Base-by-base conservation (phyloP, 2,888 invertebrate species). In the Pycnomerus fuliginosus region DNA sequence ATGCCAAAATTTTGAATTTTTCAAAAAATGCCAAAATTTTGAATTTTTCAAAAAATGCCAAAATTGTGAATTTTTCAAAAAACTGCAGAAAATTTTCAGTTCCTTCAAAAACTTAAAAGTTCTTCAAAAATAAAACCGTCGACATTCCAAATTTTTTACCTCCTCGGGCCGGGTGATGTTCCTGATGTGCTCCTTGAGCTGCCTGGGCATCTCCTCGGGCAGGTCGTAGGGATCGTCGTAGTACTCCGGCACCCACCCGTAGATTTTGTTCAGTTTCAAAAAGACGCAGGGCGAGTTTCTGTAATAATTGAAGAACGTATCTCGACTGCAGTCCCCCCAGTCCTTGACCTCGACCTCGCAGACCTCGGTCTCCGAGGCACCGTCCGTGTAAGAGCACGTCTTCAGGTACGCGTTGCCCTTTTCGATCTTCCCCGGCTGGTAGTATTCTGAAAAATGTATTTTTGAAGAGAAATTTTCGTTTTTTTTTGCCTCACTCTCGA, bases 221-320 rank as follows among this genome's bases (percentile, higher is more conserved):
- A 92, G 74, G 39, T 76, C 70, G 4, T 76, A 74, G 1, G 85
- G 80, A 51, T 84, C 80, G 63, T 90, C 85, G 67, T 88, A 94
- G 64, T 81, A 88, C 17, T 85, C 79, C 0, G 96, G 95, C 52
- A 79, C 76, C 95, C 95, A 96, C 12, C 85, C 90, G 61, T 83
- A 94, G 63, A 95, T 94, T 80, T 90, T 93, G 75, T 99, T 99
- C 24, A 99, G 76, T 70, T 98, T 98, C 41, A 99, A 78, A 68
- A 97, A 87, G 51, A 98, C 80, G 73, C 99, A 99, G 0, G 98
- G 98, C 12, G 87, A 84, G 25, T 93, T 94, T 66, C 86, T 85
- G 68, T 90, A 87, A 72, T 91, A 98, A 46, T 91, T 94, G 71
- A 87, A 99, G 60, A 84, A 79, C 64, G 92, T 87, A 53, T 88